phyloP scores from a whole-genome alignment of 2,797 vertebrate species.

The Hydrolagus colliei region DNA sequence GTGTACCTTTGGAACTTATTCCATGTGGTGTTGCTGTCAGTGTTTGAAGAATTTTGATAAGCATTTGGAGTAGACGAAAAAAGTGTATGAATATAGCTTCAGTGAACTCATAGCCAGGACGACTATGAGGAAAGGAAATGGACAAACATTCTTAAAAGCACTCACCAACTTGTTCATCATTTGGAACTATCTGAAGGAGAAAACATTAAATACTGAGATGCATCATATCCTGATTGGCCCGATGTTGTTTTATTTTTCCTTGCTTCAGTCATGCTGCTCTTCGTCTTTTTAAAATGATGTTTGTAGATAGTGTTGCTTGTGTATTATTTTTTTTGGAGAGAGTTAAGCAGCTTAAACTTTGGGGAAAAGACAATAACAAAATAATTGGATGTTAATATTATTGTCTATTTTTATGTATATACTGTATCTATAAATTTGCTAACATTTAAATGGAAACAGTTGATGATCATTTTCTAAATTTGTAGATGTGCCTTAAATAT shows the following conservation, averaged over 20 bases:
- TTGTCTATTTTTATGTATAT: neutral
- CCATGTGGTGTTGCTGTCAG: constrained; percentile 21
- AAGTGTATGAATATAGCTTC: neutral
- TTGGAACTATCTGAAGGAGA: neutral
- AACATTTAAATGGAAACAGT: neutral
- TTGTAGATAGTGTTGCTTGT: neutral
- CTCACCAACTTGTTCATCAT: neutral
- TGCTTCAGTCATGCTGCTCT: neutral
- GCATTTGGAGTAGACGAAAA: neutral
- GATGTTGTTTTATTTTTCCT: neutral
- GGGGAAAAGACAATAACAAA: neutral
- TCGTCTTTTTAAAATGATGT: neutral
- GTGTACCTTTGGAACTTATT: constrained; percentile 21
- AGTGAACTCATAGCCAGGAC: neutral
- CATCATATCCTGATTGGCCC: no score
- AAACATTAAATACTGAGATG: no score
- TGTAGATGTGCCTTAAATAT: neutral
- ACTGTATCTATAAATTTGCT: neutral
- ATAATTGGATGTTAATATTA: neutral
- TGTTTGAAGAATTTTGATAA: constrained; percentile 4
- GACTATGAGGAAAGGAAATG: neutral
- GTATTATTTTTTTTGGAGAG: neutral
- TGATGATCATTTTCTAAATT: neutral
- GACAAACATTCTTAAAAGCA: neutral
- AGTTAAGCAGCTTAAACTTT: neutral